Evolutionary conservation across 2,888 invertebrate species (phyloP), one percentile per base, ranked within the genome.

Genomic region (Mimumesa dahlbomi): DNA sequence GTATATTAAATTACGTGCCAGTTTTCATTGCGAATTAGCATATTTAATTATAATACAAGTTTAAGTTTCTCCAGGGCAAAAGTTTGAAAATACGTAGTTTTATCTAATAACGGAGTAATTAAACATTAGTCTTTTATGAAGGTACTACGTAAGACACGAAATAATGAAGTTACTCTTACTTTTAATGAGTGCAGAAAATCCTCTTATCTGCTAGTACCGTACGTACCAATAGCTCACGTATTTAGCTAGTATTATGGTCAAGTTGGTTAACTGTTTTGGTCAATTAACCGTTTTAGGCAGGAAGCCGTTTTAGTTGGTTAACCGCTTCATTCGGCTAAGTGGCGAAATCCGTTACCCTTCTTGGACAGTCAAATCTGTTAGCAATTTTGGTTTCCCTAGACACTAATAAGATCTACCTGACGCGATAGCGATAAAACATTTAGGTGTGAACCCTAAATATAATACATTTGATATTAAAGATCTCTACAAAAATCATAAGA

Each of bases 281-380:
- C 65, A 48, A 54, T 61, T 54, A 61, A 48, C 40, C 53, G 42
- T 38, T 53, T 64, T 58, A 64, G 64, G 31, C 59, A 52, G 50
- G 50, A 38, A 40, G 40, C 40, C 40, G n/a, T n/a, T 40, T 40
- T 40, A 40, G 40, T 4, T 16, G 14, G 18, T 40, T 43, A 43
- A 43, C 40, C 40, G 18, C 18, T 21, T 66, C 48, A 14, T 43
- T 66, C 65, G 53, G 34, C 45, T 25, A 61, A 66, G 42, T 61
- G 53, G 61, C 48, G 48, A 66, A 66, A 48, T 66, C 62, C 65
- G 53, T 54, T 54, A 54, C 42, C 18, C 53, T 66, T 53, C 25
- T 61, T 61, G n/a, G 40, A n/a, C 22, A 16, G 48, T 34, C 53
- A 16, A 18, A 61, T 16, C 34, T 53, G 19, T 11, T 3, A 21